Evolutionary conservation across 37 sponge, comb jelly and placozoan genomes (phyloP).

Genomic region (Geodia barretti): DNA sequence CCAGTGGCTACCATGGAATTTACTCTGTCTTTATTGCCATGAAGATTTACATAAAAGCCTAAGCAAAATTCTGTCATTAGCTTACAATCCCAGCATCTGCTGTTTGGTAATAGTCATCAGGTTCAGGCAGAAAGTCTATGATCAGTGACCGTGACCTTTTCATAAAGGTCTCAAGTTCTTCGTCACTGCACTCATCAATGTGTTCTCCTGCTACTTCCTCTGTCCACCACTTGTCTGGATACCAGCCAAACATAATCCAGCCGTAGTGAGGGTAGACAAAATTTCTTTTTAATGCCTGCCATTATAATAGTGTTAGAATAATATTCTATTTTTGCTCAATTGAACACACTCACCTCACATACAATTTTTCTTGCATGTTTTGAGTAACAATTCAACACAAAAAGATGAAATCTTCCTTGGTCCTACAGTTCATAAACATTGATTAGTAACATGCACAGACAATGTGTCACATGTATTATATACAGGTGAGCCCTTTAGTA

Average conservation of each 20-base stretch:
- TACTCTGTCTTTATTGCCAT: too few species aligned
- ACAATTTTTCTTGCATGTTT: conserved; percentile 6
- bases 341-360: conserved; percentile 8
- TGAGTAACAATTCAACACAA: conserved; percentile 29
- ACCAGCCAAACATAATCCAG: conserved; percentile 64
- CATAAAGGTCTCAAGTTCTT: conserved; percentile 13
- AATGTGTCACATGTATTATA: too few species aligned
- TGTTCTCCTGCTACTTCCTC: background rate
- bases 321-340: background rate
- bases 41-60: too few species aligned
- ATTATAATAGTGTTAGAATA: background rate
- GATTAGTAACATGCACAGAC: too few species aligned
- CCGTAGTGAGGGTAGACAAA: conserved; percentile 18
- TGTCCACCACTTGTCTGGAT: conserved; percentile 49
- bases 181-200: conserved; percentile 16
- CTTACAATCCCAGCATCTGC: conserved; percentile 7
- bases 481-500: too few species aligned
- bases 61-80: too few species aligned
- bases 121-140: background rate
- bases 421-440: too few species aligned
- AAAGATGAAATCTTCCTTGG: too few species aligned
- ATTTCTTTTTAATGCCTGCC: conserved; percentile 5
- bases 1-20: too few species aligned
- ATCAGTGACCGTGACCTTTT: background rate
- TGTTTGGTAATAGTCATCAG: background rate